phyloP scores from a whole-genome alignment of 37 sponge, comb jelly and placozoan genomes.

The Ephydatia muelleri region DNA sequence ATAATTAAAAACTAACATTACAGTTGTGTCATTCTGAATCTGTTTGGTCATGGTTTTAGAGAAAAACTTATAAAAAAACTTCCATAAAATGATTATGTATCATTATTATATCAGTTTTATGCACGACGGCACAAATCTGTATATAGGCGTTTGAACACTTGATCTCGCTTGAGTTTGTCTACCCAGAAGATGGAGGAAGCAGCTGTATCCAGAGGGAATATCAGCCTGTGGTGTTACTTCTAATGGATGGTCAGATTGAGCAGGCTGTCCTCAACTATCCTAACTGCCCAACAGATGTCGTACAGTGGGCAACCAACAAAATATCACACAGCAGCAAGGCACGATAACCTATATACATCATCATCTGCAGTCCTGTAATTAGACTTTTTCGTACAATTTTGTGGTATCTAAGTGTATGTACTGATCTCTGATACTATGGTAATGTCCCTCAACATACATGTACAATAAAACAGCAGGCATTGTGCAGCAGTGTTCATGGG shows the following conservation, averaged over 20 bases:
- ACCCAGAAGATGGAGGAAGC: slow-evolving; percentile 22
- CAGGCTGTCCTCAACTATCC: slow-evolving; percentile 50
- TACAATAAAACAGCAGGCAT: no score
- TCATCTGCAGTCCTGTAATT: not conserved
- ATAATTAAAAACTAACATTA: no score
- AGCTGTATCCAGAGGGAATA: slow-evolving; percentile 53
- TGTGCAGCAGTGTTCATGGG: no score
- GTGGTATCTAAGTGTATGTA: no score
- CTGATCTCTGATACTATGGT: no score
- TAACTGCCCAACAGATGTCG: slow-evolving; percentile 75
- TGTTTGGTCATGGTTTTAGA: no score
- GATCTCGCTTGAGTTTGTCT: slow-evolving; percentile 41
- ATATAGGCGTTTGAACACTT: slow-evolving; percentile 70
- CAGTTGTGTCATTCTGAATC: no score
- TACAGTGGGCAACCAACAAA: slow-evolving; percentile 48
- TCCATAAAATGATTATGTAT: no score
- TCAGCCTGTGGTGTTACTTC: slow-evolving; percentile 24
- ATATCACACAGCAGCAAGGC: no score
- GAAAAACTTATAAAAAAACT: no score
- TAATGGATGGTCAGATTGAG: slow-evolving; percentile 37
- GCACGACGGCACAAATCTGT: not conserved
- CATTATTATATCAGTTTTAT: not conserved
- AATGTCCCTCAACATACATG: no score
- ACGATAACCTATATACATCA: not conserved
- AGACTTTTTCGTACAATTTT: no score